Percentiles rank a stretch among this genome's conserved stretches.
Conservation (phyloP, 2,888 invertebrate genomes). For the Lordiphosa fenestrarum region DNA sequence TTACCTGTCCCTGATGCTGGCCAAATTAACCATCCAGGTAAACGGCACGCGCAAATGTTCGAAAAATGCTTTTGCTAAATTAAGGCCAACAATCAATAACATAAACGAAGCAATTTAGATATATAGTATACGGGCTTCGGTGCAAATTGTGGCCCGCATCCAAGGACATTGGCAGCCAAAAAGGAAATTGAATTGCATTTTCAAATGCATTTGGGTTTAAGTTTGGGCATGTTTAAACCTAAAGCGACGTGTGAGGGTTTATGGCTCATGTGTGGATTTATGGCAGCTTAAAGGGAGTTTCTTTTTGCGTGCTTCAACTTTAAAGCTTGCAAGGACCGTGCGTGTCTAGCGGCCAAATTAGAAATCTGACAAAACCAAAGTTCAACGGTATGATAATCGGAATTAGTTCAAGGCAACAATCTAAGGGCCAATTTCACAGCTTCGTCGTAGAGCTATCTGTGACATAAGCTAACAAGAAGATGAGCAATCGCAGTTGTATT, state of each 20-base stretch:
- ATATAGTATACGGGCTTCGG: slow-evolving; percentile 7
- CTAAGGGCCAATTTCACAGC: too few species aligned
- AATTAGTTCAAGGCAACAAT: too few species aligned
- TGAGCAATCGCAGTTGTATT: too few species aligned
- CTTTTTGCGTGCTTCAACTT: slow-evolving; percentile 12
- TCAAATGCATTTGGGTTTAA: slow-evolving; percentile 44
- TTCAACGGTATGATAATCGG: too few species aligned
- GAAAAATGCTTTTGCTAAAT: slow-evolving; percentile 37
- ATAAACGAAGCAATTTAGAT: slow-evolving; percentile 25
- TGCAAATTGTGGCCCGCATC: slow-evolving; percentile 13
- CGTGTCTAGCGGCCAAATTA: not conserved
- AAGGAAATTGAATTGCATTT: slow-evolving; percentile 67
- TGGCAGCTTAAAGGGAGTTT: slow-evolving; percentile 34
- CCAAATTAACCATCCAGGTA: slow-evolving; percentile 42
- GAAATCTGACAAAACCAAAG: too few species aligned
- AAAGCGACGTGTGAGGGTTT: slow-evolving; percentile 20
- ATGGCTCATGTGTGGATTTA: slow-evolving; percentile 25
- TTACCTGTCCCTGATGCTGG: not conserved
- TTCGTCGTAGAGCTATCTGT: too few species aligned
- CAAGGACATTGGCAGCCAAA: slow-evolving; percentile 13
- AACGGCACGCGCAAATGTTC: slow-evolving; percentile 31
- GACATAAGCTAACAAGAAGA: too few species aligned
- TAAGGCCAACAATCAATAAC: slow-evolving; percentile 49
- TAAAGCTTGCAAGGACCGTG: slow-evolving; percentile 6
- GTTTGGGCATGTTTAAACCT: slow-evolving; percentile 27